Conservation (phyloP, 2,797 vertebrate species). For the Limosa lapponica region DNA sequence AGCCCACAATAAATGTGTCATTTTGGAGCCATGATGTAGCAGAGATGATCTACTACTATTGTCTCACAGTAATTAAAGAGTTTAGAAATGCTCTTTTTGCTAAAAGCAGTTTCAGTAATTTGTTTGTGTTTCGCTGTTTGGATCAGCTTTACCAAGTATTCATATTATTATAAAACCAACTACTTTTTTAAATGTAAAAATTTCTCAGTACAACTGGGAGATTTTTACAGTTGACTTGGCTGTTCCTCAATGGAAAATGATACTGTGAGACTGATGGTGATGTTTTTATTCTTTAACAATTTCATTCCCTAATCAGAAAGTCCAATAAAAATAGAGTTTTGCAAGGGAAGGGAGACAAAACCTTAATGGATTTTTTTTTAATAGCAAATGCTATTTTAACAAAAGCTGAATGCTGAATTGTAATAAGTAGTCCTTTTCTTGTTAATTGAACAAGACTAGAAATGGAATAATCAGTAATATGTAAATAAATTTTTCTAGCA, state of each 20-base stretch:
- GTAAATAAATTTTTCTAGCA: neutral
- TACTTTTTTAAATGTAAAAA: neutral
- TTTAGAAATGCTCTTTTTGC: neutral
- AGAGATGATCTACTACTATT: neutral
- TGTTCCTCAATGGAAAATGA: neutral
- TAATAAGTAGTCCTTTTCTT: neutral
- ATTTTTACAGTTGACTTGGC: neutral
- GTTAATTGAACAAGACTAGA: neutral
- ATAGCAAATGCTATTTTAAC: neutral
- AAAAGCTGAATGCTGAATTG: neutral
- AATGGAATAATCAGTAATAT: neutral
- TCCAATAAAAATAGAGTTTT: neutral
- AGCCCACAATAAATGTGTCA: neutral
- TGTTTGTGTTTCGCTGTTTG: neutral
- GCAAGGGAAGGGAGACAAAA: neutral
- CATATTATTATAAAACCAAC: neutral
- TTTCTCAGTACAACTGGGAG: neutral
- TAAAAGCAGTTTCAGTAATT: neutral
- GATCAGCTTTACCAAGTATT: neutral
- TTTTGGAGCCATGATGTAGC: neutral
- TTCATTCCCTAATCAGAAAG: neutral
- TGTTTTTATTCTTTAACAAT: neutral
- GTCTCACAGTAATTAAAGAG: neutral
- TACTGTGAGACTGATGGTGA: neutral
- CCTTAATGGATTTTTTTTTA: neutral